Evolutionary conservation across 1,140 invertebrate genomes (phyloP), one percentile per base, ranked within the genome.

Genomic region (Drosophila kikkawai): DNA sequence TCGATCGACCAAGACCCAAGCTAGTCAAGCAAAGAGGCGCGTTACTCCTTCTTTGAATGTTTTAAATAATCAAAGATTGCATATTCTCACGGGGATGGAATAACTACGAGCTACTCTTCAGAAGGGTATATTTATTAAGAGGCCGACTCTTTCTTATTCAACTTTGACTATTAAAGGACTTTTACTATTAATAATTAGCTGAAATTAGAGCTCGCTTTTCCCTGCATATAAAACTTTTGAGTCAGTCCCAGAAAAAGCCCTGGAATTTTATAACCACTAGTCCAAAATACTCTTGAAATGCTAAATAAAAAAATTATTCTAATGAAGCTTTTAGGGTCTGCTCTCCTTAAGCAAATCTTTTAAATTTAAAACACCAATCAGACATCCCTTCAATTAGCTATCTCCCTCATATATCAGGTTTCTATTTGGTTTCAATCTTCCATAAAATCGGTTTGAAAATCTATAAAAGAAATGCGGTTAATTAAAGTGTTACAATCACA

Each of bases 1-100:
- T 86, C 42, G 51, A 56, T 45, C 47, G 53, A 50, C 41, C 22
- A 39, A 64, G 56, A 76, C 32, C 41, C 32, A 29, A 57, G 44
- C 9, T 29, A 59, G 22, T 36, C 60, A 48, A 34, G 32, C 57
- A 37, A 22, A 36, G n/a, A 29, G 15, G 8, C 6, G 12, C 15
- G n/a, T n/a, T 60, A 69, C 67, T 45, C 64, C 50, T 26, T n/a
- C 15, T 53, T 39, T 56, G 17, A 36, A 15, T 6, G n/a, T 41
- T 32, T 51, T n/a, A 6, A 22, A 11, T 36, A 13, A 45, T 13
- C 9, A 2, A 12, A 29, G 9, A 34, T 61, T 26, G 4, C 26
- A 29, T 63, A 39, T 39, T 63, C 34, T 15, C 13, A 37, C 51
- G 8, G 4, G 19, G 0, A 17, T 37, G 13, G 22, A 9, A 5